Conservation (phyloP, 2,888 invertebrate species). For the Fragum fragum region DNA sequence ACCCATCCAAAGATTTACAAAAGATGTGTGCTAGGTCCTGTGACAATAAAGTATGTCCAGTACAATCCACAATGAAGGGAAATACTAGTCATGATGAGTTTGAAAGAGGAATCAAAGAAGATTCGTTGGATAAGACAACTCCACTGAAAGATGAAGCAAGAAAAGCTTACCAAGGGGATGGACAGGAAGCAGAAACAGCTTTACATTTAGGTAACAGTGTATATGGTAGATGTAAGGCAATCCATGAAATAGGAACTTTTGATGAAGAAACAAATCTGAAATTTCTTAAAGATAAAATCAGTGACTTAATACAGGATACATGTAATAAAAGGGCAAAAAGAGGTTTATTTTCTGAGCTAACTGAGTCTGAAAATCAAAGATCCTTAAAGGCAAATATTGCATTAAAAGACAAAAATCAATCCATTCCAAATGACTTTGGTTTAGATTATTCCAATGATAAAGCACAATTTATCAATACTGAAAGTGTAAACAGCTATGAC, state of each 20-base stretch:
- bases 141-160: constrained; percentile 11
- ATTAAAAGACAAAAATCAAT: too few relatives aligned
- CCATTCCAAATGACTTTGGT: background rate
- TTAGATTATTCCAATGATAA: background rate
- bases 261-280: too few relatives aligned
- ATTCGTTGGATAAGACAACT: background rate
- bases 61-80: background rate
- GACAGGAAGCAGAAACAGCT: too few relatives aligned
- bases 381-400: background rate
- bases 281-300: too few relatives aligned
- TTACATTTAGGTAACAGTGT: too few relatives aligned
- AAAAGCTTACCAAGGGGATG: too few relatives aligned
- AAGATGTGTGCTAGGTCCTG: background rate
- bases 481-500: background rate
- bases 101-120: too few relatives aligned
- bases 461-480: background rate
- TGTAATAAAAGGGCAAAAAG: constrained; percentile 3
- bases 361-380: background rate
- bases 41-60: background rate
- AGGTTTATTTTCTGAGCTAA: background rate
- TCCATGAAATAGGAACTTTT: too few relatives aligned
- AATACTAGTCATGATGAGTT: background rate
- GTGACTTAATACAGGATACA: background rate
- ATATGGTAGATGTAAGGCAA: too few relatives aligned
- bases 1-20: constrained; percentile 13